Evolutionary conservation across 1,140 invertebrate species (phyloP), one percentile per base, ranked within the genome.

Genomic region (Macrobrachium nipponense): DNA sequence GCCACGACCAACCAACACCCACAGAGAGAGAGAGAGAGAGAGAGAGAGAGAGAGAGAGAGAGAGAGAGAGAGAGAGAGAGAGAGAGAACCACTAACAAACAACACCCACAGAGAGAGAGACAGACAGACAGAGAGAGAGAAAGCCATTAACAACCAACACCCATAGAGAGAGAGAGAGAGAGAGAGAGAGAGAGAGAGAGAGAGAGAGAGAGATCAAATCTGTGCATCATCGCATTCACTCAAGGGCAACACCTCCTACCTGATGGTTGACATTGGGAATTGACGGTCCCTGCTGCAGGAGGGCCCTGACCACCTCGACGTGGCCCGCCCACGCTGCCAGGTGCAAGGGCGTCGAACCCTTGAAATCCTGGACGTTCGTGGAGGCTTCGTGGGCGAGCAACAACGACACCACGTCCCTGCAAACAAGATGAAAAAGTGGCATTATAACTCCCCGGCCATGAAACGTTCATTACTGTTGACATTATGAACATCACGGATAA

Each of bases 321-420:
- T 97, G 95, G 14, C 96, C 96, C 18, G 95, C 96, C 96, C 96
- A 98, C 82, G 97, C 95, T 66, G 96, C 96, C 90, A 98, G 92
- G 91, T 98, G 97, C 66, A 98, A 92, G 14, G 97, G 95, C 6
- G 95, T 96, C 68, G 96, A 97, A 18, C 97, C 97, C 90, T 96
- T 95, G 68, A 93, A 93, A 90, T 97, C 97, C 60, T 95, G 93
- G 60, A 96, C 93, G 91, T 98, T 98, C 51, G 96, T 95, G 4
- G 96, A 97, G 5, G 97, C 97, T 90, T 98, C 97, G 90, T 96
- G 94, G 73, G 95, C 94, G 78, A 98, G 92, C 72, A 99, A 92
- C 20, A 97, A 91, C 86, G 94, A 93, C 68, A 99, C 97, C 89
- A 98, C 96, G 73, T 97, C 96, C 90, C 97, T 98, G 92, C 64